Conservation (phyloP, 2,797 vertebrate species). For the Octomys mimax region DNA sequence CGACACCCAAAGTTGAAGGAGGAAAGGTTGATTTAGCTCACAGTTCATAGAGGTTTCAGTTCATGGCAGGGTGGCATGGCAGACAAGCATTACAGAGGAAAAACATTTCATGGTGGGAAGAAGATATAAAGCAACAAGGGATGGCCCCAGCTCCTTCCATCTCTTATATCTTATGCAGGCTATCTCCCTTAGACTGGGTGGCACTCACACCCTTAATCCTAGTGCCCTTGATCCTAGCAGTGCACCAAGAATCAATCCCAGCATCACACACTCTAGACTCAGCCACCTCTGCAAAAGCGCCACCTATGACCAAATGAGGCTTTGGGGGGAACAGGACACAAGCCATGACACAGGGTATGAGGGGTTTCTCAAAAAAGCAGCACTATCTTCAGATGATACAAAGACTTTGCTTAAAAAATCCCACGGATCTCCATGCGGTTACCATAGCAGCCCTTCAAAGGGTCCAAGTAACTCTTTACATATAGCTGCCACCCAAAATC, state of each 20-base stretch:
- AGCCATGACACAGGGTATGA: background rate
- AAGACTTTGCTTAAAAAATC: background rate
- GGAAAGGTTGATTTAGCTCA: background rate
- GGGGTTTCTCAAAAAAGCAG: background rate
- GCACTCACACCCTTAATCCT: background rate
- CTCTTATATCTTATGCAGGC: background rate
- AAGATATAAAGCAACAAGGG: background rate
- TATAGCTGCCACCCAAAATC: background rate
- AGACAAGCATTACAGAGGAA: background rate
- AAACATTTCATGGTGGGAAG: background rate
- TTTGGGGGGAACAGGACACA: background rate
- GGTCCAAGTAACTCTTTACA: background rate
- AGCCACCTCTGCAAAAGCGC: background rate
- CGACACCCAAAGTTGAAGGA: background rate
- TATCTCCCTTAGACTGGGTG: background rate
- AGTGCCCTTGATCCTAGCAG: background rate
- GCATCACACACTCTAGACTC: background rate
- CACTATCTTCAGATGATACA: background rate
- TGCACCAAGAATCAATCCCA: background rate
- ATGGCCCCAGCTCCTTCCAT: background rate
- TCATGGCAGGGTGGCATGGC: too few species aligned
- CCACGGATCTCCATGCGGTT: background rate
- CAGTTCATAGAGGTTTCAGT: background rate
- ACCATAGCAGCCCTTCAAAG: background rate
- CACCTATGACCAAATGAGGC: background rate